Conservation (phyloP, 2,888 invertebrate genomes). For the Allacma fusca region DNA sequence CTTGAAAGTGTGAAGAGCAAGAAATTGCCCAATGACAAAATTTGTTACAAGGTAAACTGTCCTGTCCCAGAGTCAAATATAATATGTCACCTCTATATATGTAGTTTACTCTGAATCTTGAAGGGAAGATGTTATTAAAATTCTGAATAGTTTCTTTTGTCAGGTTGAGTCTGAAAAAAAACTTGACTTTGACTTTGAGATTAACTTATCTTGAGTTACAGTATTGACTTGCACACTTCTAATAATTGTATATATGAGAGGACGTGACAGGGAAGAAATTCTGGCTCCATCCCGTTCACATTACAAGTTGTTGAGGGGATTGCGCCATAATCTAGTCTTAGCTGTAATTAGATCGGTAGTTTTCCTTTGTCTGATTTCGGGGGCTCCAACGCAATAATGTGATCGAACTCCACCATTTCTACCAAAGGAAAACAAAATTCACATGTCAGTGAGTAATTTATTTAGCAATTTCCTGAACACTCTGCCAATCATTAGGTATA, state of each 20-base stretch:
- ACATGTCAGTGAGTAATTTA: neutral
- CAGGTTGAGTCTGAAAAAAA: too few relatives aligned
- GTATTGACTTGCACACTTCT: neutral
- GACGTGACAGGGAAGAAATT: neutral
- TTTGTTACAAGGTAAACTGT: too few relatives aligned
- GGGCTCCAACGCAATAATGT: neutral
- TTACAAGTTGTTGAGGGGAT: neutral
- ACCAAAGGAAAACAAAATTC: neutral
- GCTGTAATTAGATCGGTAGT: neutral
- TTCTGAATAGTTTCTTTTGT: too few relatives aligned
- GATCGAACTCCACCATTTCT: slow-evolving; percentile 10
- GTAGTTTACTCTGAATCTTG: too few relatives aligned
- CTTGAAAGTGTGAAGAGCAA: too few relatives aligned
- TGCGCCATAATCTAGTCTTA: neutral
- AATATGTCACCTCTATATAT: too few relatives aligned
- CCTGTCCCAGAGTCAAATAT: too few relatives aligned
- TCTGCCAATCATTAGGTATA: neutral
- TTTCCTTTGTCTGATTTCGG: slow-evolving; percentile 16
- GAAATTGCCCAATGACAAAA: too few relatives aligned
- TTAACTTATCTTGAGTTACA: neutral
- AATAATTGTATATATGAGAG: neutral
- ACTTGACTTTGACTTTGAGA: slow-evolving; percentile 1
- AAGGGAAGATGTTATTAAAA: too few relatives aligned
- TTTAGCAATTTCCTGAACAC: neutral
- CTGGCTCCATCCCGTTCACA: neutral